Base-by-base conservation (phyloP, 2,797 vertebrate species). In the Sebastes trivittatus region DNA sequence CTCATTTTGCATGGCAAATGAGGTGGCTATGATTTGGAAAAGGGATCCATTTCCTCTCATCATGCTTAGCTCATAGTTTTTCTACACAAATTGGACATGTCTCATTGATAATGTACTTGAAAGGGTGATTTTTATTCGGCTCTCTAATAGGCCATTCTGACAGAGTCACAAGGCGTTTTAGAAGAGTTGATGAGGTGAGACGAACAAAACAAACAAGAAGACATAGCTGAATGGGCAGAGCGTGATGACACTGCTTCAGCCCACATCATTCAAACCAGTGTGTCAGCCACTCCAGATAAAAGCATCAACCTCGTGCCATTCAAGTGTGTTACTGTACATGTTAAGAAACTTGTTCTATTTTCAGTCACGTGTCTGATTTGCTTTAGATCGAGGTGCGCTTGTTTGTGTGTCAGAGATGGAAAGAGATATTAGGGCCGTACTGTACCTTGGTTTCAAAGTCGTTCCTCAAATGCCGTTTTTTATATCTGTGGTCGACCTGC, bases 1-100 rank as follows among this genome's bases (percentile, higher is more conserved):
- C 67, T 32, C 1, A 4, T 30, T 90, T 88, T 87, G 80, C 80
- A 87, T 46, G 29, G 63, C 59, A 88, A 88, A 91, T 87, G 13
- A 77, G 36, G 66, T 77, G 90, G 74, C 79, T 61, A 25, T 52
- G 62, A 75, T 68, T 55, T 52, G 10, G 27, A 75, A 27, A 32
- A 61, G 14, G 6, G 25, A 68, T 70, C 16, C n/a, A 36, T 78
- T 59, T 65, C 20, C 36, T 78, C 30, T 36, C 14, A 11, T 74
- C 5, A 11, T 23, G 16, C 10, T 11, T 27, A 1, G 25, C 30
- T 49, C 8, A 7, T 30, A 20, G 66, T 70, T 52, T 61, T 30
- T 70, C 14, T 59, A 8, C 14, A 72, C 25, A 71, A 68, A 82
- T 64, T n/a, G 11, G 38, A 77, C 55, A 8, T 18, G 61, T 23